These are phyloP conservation scores for Sarcophaga carnaria DNA, from an alignment of 2,888 invertebrate species.

Conservation along the genomic window DNA sequence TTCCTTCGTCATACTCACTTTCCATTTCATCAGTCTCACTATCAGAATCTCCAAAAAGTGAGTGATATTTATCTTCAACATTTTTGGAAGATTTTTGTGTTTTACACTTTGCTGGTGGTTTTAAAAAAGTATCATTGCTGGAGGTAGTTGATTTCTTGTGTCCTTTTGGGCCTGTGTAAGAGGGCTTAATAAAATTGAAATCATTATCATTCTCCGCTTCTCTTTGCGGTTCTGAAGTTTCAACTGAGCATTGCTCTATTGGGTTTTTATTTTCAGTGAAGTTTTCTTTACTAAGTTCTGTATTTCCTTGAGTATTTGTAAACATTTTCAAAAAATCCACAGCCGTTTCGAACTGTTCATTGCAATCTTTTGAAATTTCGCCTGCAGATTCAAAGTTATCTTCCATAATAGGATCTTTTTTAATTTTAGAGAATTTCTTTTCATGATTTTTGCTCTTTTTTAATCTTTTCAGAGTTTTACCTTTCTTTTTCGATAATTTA, in stretches of 20 bases:
- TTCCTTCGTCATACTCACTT: background rate
- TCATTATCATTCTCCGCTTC: background rate
- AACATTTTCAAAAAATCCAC: conserved; percentile 57
- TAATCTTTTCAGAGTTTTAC: conserved; percentile 53
- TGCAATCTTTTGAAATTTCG: background rate
- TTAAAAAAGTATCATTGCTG: background rate
- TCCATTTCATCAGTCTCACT: conserved; percentile 40
- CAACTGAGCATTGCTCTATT: background rate
- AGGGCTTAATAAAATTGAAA: conserved; percentile 18
- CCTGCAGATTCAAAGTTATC: background rate
- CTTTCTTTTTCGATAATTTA: conserved; percentile 52
- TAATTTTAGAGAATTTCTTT: conserved; percentile 25
- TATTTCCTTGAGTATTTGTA: conserved; percentile 1
- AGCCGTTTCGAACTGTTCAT: conserved; percentile 47
- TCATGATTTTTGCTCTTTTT: conserved; percentile 32
- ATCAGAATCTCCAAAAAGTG: conserved; percentile 61
- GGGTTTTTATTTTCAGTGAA: conserved; percentile 28
- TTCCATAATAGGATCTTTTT: background rate
- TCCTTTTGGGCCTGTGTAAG: background rate
- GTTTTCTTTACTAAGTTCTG: background rate
- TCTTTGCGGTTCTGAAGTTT: background rate
- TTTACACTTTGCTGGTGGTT: background rate
- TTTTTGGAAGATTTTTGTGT: background rate
- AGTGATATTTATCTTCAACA: conserved; percentile 31
- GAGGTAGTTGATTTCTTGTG: background rate